Conservation (phyloP, 2,797 vertebrate genomes). For the Siniperca scherzeri region DNA sequence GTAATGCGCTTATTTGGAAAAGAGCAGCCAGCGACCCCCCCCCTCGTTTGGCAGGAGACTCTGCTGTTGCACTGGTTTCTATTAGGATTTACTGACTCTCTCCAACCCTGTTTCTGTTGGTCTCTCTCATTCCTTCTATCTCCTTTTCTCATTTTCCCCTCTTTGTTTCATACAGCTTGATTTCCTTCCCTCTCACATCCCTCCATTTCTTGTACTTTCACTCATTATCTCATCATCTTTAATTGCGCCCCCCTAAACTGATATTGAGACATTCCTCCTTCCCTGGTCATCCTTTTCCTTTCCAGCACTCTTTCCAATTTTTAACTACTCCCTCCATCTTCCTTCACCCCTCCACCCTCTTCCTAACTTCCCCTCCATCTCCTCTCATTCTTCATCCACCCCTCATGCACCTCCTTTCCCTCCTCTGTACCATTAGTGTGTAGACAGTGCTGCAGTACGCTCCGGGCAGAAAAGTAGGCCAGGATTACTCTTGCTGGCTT, state of each 20-base stretch:
- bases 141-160: not conserved
- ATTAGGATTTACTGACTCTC: constrained; percentile 57
- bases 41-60: constrained; percentile 65
- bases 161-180: constrained; percentile 20
- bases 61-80: constrained; percentile 74
- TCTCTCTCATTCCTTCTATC: constrained; percentile 6
- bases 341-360: constrained; percentile 24
- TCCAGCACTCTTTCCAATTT: constrained; percentile 58
- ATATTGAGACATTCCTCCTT: constrained; percentile 11
- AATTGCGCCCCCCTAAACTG: constrained; percentile 21
- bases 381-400: constrained; percentile 51
- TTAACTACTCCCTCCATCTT: constrained; percentile 46
- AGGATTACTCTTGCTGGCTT: constrained; percentile 88
- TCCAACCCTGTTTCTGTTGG: constrained; percentile 28
- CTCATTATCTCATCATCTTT: constrained; percentile 47
- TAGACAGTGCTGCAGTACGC: constrained; percentile 72
- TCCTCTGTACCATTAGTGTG: constrained; percentile 56
- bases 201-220: constrained; percentile 40
- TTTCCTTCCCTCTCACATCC: constrained; percentile 57
- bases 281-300: constrained; percentile 13
- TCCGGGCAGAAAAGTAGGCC: constrained; percentile 86
- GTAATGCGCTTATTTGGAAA: constrained; percentile 75
- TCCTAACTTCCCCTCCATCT: constrained; percentile 46
- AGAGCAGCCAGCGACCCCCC: constrained; percentile 52
- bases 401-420: constrained; percentile 44